Conservation (phyloP, 2,113 vertebrate genomes). For the Meriones unguiculatus region DNA sequence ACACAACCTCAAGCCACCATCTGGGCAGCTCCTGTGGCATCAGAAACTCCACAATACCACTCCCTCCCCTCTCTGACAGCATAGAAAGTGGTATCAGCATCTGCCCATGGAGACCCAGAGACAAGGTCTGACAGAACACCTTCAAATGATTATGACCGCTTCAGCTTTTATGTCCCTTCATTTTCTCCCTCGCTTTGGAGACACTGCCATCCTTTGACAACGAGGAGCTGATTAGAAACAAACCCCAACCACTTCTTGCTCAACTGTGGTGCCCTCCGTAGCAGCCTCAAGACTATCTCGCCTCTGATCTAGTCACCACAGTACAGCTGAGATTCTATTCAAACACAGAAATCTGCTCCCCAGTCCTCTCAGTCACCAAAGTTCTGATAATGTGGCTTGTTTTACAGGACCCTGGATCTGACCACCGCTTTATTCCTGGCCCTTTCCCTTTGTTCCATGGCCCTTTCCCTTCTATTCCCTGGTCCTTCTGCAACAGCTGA, state of each 20-base stretch:
- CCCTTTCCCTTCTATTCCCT: too few species aligned
- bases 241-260: background rate
- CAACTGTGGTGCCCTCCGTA: background rate
- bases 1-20: background rate
- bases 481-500: background rate
- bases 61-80: background rate
- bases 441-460: background rate
- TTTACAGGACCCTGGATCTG: background rate
- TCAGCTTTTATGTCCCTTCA: background rate
- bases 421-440: background rate
- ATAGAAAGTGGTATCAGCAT: rapidly evolving
- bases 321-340: background rate
- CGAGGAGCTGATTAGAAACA: slow-evolving; percentile 8
- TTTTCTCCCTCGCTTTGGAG: slow-evolving; percentile 23
- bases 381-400: background rate
- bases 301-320: background rate
- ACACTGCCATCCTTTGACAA: background rate
- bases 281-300: background rate
- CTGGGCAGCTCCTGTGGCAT: background rate
- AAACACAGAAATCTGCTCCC: slow-evolving; percentile 22
- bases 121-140: background rate
- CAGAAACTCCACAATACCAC: background rate
- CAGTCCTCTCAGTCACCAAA: background rate
- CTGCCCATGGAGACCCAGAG: background rate
- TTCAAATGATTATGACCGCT: background rate